Evolutionary conservation across 2,888 invertebrate species (phyloP), one percentile per base, ranked within the genome.

Genomic region (Sycophila texana): DNA sequence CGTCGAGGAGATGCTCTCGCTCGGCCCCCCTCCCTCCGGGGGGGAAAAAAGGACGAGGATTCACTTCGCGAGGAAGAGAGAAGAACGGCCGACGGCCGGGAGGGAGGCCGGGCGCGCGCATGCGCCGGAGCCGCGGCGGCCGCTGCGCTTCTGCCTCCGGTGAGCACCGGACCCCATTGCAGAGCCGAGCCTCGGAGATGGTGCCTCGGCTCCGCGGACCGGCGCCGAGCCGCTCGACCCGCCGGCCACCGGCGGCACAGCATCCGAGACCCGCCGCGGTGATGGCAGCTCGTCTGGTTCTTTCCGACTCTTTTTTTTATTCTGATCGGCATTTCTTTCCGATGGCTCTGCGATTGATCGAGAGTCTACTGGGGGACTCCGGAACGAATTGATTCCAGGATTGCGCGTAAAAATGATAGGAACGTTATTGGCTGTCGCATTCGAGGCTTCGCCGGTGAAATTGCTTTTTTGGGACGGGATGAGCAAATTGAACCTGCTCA

Each of bases 1-100:
- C 80, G 79, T 30, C 55, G 72, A 71, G 73, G 67, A 71, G 57
- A 67, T 61, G 75, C 61, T 68, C 74, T 68, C 30, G 30, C 61
- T 16, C 58, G 55, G 76, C 18, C 57, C 75, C 71, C 20, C 75
- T 55, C 71, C 22, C 74, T 55, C 73, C 51, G 76, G 63, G 81
- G 82, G 82, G 78, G 30, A 20, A 63, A 67, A 73, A 74, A 72
- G 70, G 70, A 70, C 63, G 74, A 77, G 74, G 81, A 63, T 61
- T 61, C 61, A 30, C 61, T 22, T 57, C 13, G 16, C 57, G 53
- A 66, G 39, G 22, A 22, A 60, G 22, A 53, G 18, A 55, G 77
- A 77, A 81, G 71, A 77, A 79, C 39, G 61, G 66, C 77, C 68
- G 75, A 47, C 39, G 60, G 66, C 20, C 60, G 74, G 81, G 73